Base-by-base conservation (phyloP, 2,888 invertebrate species). In the Phyllotreta cruciferae region DNA sequence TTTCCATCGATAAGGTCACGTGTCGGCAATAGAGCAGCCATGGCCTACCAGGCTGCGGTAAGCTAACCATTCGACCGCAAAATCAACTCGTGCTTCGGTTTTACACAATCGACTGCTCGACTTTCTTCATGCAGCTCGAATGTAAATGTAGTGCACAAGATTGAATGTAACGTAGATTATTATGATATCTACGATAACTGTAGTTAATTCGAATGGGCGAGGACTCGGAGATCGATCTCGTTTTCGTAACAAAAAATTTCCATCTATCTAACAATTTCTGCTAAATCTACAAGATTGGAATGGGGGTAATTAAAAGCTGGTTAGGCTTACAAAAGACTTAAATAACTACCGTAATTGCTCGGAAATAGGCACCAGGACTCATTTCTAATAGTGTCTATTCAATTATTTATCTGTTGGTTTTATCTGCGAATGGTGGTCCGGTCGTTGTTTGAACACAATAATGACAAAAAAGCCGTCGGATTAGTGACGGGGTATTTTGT, bases 1-100 rank as follows among this genome's bases (percentile, higher is more conserved):
- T 68, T 68, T 71, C 72, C 69, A 69, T 61, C 63, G 24, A 24
- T 24, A 68, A 67, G 64, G 71, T 71, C 72, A 71, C 71, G 72
- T 71, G 72, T 70, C 63, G 10, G 13, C 38, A 52, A 52, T 52
- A 52, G 37, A 52, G 52, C 49, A 49, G 49, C 35, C n/a, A 49
- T 49, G 36, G 52, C 52, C 52, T 52, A 52, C 52, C 38, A 24
- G 38, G 9, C 5, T 52, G 38, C 10, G 52, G 52, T 9, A 7
- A 52, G 37, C 11, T 11, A 56, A 64, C 65, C 64, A 64, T 45
- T 60, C 64, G 67, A 71, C 73, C 73, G 66, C 71, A 71, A 72
- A 70, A 69, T 67, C 57, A 70, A 69, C 69, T 68, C 69, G 71
- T 71, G 71, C 70, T 70, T 63, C 62, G 58, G 58, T 60, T 62